Base-by-base conservation (phyloP, 2,888 invertebrate species). In the Tridacna gigas region DNA sequence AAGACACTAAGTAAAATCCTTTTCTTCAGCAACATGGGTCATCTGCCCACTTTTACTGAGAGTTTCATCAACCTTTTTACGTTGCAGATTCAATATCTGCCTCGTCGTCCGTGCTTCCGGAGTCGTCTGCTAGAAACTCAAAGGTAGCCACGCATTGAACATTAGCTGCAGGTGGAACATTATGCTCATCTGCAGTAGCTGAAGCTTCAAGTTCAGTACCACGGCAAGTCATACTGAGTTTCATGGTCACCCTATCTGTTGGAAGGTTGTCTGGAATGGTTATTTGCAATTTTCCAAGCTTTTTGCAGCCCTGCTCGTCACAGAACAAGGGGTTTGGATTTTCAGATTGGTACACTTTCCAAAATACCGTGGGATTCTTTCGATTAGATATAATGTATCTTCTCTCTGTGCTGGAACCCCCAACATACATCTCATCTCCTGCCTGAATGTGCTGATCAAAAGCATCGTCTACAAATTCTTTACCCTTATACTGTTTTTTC, bases 161-260 rank as follows among this genome's bases (percentile, higher is more conserved):
- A 56, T 56, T 20, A 60, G 65, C 22, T n/a, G 22, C 79, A 79
- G 37, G 7, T 12, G 66, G 65, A 51, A 81, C 9, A 56, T 65
- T 66, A 2, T 28, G 60, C 56, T 22, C 74, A 37, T 13, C 26
- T 48, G 37, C 56, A n/a, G 28, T 12, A 11, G 83, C 88, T 15
- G 75, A 61, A 0, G 88, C 86, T 48, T 86, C 85, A 0, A 88
- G 61, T 51, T 86, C 86, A 15, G 86, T 86, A 48, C 86, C 86
- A 28, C 85, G 60, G 28, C 86, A 86, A 0, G 82, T 83, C 85
- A 86, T 85, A 48, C 76, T 76, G 28, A 86, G n/a, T 15, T 69
- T 61, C 56, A 88, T 18, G 3, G 28, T 75, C 13, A 80, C 37
- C 25, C 56, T 74, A 0, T 82, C 71, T 0, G 28, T 74, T 3